Conservation (phyloP, 2,797 vertebrate genomes). For the Etheostoma nigrum region DNA sequence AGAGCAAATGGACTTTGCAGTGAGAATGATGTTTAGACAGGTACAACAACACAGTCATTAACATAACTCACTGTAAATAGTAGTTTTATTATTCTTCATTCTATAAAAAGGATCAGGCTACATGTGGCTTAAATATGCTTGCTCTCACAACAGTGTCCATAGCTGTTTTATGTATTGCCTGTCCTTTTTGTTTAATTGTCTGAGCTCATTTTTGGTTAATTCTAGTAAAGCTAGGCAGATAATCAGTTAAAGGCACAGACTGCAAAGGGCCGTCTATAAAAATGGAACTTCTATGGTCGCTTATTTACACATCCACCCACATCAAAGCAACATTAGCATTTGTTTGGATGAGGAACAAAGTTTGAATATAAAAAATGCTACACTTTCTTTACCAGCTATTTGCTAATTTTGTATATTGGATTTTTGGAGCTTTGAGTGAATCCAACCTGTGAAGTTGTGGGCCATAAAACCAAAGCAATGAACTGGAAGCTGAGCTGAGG, state of each 20-base stretch:
- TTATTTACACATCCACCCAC: not conserved
- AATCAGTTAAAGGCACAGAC: not conserved
- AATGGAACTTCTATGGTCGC: too few species aligned
- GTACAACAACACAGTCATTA: not conserved
- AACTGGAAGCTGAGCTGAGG: not conserved
- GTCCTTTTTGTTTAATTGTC: not conserved
- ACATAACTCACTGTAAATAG: not conserved
- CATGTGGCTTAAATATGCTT: not conserved
- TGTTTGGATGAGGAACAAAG: not conserved
- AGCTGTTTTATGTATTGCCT: not conserved
- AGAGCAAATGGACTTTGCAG: not conserved
- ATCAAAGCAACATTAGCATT: not conserved
- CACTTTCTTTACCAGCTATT: not conserved
- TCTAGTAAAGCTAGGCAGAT: not conserved
- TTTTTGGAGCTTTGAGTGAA: not conserved
- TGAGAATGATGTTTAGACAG: not conserved
- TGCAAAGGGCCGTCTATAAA: not conserved
- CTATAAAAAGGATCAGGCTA: not conserved
- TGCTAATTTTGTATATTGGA: too few species aligned
- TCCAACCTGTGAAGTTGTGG: not conserved
- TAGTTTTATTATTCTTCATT: not conserved
- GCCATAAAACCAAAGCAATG: not conserved
- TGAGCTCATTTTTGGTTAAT: not conserved
- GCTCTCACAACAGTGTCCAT: not conserved
- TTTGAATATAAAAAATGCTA: not conserved